Evolutionary conservation across 2,797 vertebrate species (phyloP).

Genomic region (Silurus aristotelis): DNA sequence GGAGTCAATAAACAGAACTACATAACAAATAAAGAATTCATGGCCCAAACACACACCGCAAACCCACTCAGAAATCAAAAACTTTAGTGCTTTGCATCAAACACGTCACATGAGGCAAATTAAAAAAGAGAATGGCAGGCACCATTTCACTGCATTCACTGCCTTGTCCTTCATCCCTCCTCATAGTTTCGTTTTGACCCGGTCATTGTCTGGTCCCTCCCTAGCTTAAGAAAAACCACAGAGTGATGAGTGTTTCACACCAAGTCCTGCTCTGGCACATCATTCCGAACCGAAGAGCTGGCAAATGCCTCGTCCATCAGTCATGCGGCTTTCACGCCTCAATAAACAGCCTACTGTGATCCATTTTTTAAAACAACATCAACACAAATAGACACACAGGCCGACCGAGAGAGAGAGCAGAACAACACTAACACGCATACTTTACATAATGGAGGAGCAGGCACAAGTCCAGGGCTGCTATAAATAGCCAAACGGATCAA

Average conservation of each 20-base stretch:
- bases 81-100: neutral
- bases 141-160: slow-evolving; percentile 8
- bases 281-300: slow-evolving; percentile 40
- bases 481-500: slow-evolving; percentile 74
- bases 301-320: slow-evolving; percentile 61
- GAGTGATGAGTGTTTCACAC: slow-evolving; percentile 1
- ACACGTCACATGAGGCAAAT: neutral
- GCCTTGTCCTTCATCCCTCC: neutral
- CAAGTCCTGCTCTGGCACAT: slow-evolving; percentile 33
- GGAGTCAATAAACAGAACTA: slow-evolving; percentile 57
- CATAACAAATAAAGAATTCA: slow-evolving; percentile 56
- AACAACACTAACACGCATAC: neutral
- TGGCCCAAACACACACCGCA: slow-evolving; percentile 43
- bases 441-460: slow-evolving; percentile 53
- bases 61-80: slow-evolving; percentile 20
- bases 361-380: slow-evolving; percentile 42
- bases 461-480: slow-evolving; percentile 57
- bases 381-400: slow-evolving; percentile 43
- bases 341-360: slow-evolving; percentile 53
- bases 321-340: slow-evolving; percentile 60
- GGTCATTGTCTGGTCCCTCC: slow-evolving; percentile 32
- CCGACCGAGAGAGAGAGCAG: slow-evolving; percentile 2
- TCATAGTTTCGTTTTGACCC: slow-evolving; percentile 17
- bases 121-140: neutral
- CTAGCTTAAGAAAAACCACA: neutral